Percentiles rank a stretch among this genome's conserved stretches.
These are phyloP conservation scores for Calameuta pallipes DNA, from an alignment of 2,888 invertebrate genomes.

Conservation along the genomic window DNA sequence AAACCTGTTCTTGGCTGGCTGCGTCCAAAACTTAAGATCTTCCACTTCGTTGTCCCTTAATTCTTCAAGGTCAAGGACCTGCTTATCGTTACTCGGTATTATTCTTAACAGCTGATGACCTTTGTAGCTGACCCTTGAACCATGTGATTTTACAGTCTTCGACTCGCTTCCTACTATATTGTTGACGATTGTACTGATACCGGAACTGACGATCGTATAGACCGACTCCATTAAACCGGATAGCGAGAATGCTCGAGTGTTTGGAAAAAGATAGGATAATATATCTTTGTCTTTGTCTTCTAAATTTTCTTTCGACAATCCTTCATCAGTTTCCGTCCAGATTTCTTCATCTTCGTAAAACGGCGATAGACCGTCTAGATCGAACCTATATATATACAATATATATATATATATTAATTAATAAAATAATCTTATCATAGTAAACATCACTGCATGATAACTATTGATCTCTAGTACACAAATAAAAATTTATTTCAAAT, in stretches of 20 bases:
- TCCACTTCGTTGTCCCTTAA: conserved; percentile 67
- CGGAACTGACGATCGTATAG: conserved; percentile 45
- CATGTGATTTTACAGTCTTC: conserved; percentile 33
- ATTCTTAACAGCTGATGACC: conserved; percentile 71
- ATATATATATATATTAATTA: too few species aligned
- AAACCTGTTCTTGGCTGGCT: conserved; percentile 67
- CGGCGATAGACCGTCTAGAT: too few species aligned
- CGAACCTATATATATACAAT: too few species aligned
- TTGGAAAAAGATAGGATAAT: not conserved
- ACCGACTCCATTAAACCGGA: conserved; percentile 50
- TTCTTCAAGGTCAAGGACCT: conserved; percentile 65
- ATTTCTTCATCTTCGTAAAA: too few species aligned
- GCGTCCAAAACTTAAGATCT: conserved; percentile 72
- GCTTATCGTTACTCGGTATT: conserved; percentile 63
- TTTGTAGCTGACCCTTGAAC: conserved; percentile 65
- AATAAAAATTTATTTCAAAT: too few species aligned
- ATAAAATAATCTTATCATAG: too few species aligned
- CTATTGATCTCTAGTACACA: too few species aligned
- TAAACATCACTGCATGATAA: too few species aligned
- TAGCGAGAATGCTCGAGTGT: conserved; percentile 48
- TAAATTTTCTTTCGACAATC: not conserved
- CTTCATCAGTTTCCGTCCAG: not conserved
- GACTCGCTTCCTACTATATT: conserved; percentile 51
- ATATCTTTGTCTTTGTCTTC: conserved; percentile 13
- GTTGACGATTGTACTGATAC: conserved; percentile 48